Base-by-base conservation (phyloP, 2,797 vertebrate genomes). In the Eleutherodactylus coqui region DNA sequence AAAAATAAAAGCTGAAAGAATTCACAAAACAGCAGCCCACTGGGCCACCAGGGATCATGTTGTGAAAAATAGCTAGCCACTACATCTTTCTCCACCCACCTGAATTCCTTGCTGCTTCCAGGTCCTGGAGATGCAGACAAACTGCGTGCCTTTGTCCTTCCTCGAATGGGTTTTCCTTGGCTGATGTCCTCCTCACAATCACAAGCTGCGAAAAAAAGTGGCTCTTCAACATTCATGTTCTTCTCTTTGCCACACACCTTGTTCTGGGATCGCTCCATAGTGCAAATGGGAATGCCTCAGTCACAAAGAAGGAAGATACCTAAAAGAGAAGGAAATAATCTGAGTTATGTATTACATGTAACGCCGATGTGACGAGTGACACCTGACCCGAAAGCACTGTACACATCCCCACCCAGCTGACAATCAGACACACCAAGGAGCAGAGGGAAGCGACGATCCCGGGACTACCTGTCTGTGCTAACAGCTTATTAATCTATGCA, bases 111-210 rank as follows among this genome's bases (percentile, higher is more conserved):
- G 85, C 95, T 94, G 92, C 93, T 94, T 70, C 93, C 92, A 6
- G 92, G 75, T 82, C 94, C 96, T 0, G 97, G 95, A 0, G 96
- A 96, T 45, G 96, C 94, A 7, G 97, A 98, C 88, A 98, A 90
- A 85, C 97, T 99, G 69, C 97, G 95, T 75, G 94, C 91, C 93
- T 98, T 98, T n/a, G 94, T 87, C 60, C 94, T 94, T 8, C 93
- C 95, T 82, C 94, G 93, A 64, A 94, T 85, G 0, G 90, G 90
- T 85, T 93, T 92, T 7, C 84, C 88, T 24, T 84, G 92, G 81
- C 89, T 89, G 32, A 92, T 85, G 8, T 93, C 92, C 64, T 97
- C 95, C 0, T 92, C 95, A 45, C 90, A 93, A 0, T 95, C 95
- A 36, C 95, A 96, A 0, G 94, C 88, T 0, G 96, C 90, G 89